A percentile compares a stretch with the other conserved stretches of the same genome.
phyloP scores from a whole-genome alignment of 2,888 invertebrate species.

The Sialis lutaria region DNA sequence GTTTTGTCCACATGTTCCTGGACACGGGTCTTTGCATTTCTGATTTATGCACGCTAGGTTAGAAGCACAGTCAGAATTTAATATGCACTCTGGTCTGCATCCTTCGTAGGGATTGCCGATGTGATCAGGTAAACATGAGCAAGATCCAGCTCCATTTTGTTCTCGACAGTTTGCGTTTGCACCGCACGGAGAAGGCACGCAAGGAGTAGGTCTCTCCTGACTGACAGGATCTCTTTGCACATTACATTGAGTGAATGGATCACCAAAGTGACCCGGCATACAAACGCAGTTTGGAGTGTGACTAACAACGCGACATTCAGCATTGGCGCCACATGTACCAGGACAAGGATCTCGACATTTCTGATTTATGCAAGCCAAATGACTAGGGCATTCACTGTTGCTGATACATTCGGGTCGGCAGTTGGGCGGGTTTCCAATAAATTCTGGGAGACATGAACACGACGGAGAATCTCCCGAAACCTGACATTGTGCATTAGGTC shows the following conservation, averaged over 20 bases:
- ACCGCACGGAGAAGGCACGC: constrained; percentile 45
- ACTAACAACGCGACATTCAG: constrained; percentile 29
- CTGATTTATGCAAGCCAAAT: constrained; percentile 29
- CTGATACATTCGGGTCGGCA: constrained; percentile 28
- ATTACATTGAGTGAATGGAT: constrained; percentile 49
- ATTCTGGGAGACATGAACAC: constrained; percentile 29
- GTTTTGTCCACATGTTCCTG: constrained; percentile 49
- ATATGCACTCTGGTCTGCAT: constrained; percentile 49
- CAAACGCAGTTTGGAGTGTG: constrained; percentile 41
- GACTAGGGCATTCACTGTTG: constrained; percentile 26
- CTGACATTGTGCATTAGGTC: constrained; percentile 30
- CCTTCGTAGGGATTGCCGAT: constrained; percentile 54
- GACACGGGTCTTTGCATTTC: constrained; percentile 54
- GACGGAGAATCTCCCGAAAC: constrained; percentile 27
- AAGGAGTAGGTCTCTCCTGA: constrained; percentile 38
- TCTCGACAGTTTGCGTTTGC: constrained; percentile 43
- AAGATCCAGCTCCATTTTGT: constrained; percentile 44
- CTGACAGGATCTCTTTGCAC: constrained; percentile 23
- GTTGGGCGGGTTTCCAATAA: constrained; percentile 31
- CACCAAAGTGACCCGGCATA: constrained; percentile 42
- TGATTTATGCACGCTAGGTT: constrained; percentile 48
- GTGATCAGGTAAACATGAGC: constrained; percentile 44
- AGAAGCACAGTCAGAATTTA: constrained; percentile 46
- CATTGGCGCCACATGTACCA: constrained; percentile 31
- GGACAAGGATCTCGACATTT: constrained; percentile 32